Conservation (phyloP, 2,113 vertebrate genomes). For the Canis aureus region DNA sequence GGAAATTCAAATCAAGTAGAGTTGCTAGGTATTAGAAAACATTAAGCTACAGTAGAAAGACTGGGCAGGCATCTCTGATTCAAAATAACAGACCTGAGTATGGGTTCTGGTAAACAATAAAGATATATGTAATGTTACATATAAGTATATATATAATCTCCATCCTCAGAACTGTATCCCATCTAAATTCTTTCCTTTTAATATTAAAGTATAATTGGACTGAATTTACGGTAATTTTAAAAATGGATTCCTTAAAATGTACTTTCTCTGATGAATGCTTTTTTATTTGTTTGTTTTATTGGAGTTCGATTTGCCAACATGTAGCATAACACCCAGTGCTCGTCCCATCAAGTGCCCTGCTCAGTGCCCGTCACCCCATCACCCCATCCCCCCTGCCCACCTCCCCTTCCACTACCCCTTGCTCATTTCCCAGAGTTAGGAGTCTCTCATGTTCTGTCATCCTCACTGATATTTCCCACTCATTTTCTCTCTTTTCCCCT, state of each 20-base stretch:
- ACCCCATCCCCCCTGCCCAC: no score
- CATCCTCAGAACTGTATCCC: not conserved
- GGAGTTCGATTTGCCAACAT: no score
- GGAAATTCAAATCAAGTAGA: not conserved
- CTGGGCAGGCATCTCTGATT: not conserved
- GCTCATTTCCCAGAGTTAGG: no score
- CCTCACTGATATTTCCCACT: no score
- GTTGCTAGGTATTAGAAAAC: slow-evolving; percentile 5
- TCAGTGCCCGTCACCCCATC: no score
- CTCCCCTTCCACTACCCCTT: no score
- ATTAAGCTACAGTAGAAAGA: slow-evolving; percentile 1
- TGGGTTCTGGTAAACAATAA: not conserved
- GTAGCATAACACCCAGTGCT: no score
- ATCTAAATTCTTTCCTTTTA: not conserved
- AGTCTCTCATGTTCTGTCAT: no score
- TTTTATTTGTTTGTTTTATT: not conserved
- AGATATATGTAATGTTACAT: not conserved
- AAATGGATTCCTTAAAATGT: slow-evolving; percentile 15
- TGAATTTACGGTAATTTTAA: fast-evolving
- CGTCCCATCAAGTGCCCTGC: no score
- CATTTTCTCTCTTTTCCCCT: no score
- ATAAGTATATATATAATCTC: not conserved
- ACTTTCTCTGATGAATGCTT: not conserved
- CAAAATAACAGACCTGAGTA: not conserved
- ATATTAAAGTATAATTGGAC: not conserved